Evolutionary conservation across 2,113 vertebrate species (phyloP), one percentile per base, ranked within the genome.

Genomic region (Copsychus sechellarum): DNA sequence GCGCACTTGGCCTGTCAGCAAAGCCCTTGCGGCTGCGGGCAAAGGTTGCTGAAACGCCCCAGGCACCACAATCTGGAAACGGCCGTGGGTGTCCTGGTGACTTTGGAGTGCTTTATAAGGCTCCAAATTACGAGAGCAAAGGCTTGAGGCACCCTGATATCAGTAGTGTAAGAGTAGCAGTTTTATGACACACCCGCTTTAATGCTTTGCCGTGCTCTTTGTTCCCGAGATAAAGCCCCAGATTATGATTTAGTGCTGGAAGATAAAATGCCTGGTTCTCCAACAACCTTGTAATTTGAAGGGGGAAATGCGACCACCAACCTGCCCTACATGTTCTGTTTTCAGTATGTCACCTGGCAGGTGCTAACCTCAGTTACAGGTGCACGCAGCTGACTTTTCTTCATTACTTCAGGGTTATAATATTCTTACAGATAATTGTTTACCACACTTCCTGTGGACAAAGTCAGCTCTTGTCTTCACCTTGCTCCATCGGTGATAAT

Each of bases 121-220:
- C 48, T 56, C 36, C 54, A 26, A 12, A 20, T 43, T 21, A 29
- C 6, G 4, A 9, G 34, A 47, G 47, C 48, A 73, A 73, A 77
- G 47, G 50, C 5, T 11, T 2, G 1, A 60, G 6, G 14, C 2
- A 4, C 3, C 5, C 22, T 57, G 17, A 2, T 6, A 36, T 17
- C 13, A 2, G 34, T 2, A 18, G 38, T 6, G 4, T 24, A 70
- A 23, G 50, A 65, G 9, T 5, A 47, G 69, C 16, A 74, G 48
- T 43, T 91, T 61, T 20, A 14, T 45, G 45, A 24, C 17, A 17
- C 38, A 10, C 25, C 48, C 6, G 3, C 12, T 10, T 62, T 42
- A 34, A n/a, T n/a, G n/a, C 50, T 77, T 61, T 61, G 57, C 67
- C 15, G 7, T 34, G 28, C 38, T 48, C 25, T 67, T 85, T 86